Evolutionary conservation across 1,140 invertebrate species (phyloP).

Genomic region (Palaemon carinicauda): DNA sequence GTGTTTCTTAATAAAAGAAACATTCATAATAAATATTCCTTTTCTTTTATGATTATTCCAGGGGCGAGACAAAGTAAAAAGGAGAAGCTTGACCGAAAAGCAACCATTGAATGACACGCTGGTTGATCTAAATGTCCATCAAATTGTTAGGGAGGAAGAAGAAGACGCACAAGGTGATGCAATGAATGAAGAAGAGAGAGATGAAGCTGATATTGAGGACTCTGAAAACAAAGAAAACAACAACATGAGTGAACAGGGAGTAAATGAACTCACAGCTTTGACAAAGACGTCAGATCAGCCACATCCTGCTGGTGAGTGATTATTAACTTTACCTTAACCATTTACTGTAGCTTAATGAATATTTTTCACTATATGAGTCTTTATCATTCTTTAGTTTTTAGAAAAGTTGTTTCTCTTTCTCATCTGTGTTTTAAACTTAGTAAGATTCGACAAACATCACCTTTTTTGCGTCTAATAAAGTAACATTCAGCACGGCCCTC

Average conservation of each 20-base stretch:
- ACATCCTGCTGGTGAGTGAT: constrained; percentile 64
- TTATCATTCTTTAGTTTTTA: too few relatives aligned
- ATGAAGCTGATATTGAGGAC: constrained; percentile 24
- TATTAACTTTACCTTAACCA: too few relatives aligned
- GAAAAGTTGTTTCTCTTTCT: too few relatives aligned
- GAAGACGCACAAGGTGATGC: neutral
- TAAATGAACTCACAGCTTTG: constrained; percentile 24
- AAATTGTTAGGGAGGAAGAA: neutral
- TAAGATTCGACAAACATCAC: too few relatives aligned
- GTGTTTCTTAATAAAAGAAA: neutral
- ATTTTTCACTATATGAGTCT: too few relatives aligned
- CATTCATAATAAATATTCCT: neutral
- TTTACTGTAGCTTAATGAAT: too few relatives aligned
- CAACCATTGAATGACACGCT: constrained; percentile 63
- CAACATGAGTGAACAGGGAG: constrained; percentile 11
- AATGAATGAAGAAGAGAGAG: neutral
- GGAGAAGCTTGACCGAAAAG: constrained; percentile 42
- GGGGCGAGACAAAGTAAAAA: constrained; percentile 52
- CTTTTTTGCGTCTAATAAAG: too few relatives aligned
- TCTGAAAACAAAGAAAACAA: constrained; percentile 34
- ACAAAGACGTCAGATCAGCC: constrained; percentile 59
- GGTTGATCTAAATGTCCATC: constrained; percentile 62
- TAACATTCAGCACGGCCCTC: too few relatives aligned
- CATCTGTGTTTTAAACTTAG: too few relatives aligned
- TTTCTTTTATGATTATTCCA: neutral